Evolutionary conservation across 2,888 invertebrate species (phyloP), one percentile per base, ranked within the genome.

Genomic region (Aleiodes leptofemur): DNA sequence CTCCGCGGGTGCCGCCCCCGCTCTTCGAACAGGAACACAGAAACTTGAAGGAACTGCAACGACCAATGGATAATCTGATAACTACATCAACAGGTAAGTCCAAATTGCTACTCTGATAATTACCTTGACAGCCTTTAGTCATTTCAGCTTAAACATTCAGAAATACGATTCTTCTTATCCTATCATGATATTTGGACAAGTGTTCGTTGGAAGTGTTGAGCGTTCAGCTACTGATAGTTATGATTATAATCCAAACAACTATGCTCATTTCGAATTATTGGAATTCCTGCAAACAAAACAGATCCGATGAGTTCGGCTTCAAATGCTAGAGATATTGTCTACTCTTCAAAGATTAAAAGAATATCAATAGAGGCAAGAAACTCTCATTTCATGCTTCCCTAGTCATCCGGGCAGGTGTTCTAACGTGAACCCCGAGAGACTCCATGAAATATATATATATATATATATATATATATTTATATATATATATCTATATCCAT

Each of bases 1-100:
- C 89, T 89, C 89, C 88, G 88, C 88, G 88, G 88, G 89, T 87
- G 88, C 89, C 89, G 89, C 89, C 89, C 89, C 89, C 89, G 89
- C 88, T 88, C 86, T 88, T 88, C 73, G 85, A 89, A 83, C 86
- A 89, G 89, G 89, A 87, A 85, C 82, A 81, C 88, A 89, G 89
- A 79, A 89, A 83, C 76, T 76, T 56, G 72, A 78, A 86, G 86
- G 81, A 86, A 86, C 78, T 76, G 64, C 59, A 34, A 13, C 43
- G 53, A 38, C 51, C 29, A n/a, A 51, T 61, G 70, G 66, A 74
- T 74, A 72, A 70, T 71, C 77, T 76, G 64, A 77, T 80, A 79
- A 57, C 71, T 38, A 69, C 57, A 73, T 9, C 64, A 43, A 43
- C 43, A 43, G 43, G 43, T 43, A 43, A 9, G 0, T 43, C 7